These are phyloP conservation scores for Baryphthengus martii DNA, from an alignment of 2,113 vertebrate genomes.

Conservation along the genomic window DNA sequence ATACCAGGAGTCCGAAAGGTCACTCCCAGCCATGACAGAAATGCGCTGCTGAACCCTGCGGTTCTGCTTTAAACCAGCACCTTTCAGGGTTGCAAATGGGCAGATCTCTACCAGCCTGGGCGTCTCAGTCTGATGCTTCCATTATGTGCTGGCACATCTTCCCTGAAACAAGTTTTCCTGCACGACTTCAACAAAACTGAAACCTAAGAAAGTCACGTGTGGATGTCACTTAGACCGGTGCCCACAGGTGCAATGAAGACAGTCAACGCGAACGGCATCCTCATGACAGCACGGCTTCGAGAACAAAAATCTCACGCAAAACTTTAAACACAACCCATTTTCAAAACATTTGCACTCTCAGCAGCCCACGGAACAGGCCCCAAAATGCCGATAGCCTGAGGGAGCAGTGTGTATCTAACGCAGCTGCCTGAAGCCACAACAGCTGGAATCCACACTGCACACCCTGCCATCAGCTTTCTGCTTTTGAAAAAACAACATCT, in stretches of 20 bases:
- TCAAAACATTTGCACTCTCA: background rate
- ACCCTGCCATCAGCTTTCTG: background rate
- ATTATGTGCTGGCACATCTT: background rate
- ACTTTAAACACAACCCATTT: background rate
- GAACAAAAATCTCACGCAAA: background rate
- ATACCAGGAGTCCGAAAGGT: background rate
- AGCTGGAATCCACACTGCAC: conserved; percentile 19
- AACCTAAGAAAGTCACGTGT: rapidly evolving
- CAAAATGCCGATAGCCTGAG: background rate
- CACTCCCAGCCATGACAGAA: background rate
- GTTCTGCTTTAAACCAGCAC: background rate
- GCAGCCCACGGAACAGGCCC: background rate
- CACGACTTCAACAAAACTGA: background rate
- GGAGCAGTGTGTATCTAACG: background rate
- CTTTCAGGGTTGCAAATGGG: rapidly evolving
- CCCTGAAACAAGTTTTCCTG: background rate
- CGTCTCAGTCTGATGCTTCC: background rate
- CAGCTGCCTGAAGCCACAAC: background rate
- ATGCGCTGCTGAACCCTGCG: background rate
- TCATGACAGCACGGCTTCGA: background rate
- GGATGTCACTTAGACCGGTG: background rate
- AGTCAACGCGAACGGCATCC: background rate
- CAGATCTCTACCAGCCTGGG: background rate
- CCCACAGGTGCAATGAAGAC: background rate
- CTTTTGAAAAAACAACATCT: background rate